These are phyloP conservation scores for Melipona quadrifasciata DNA, from an alignment of 1,140 invertebrate genomes.

Conservation along the genomic window DNA sequence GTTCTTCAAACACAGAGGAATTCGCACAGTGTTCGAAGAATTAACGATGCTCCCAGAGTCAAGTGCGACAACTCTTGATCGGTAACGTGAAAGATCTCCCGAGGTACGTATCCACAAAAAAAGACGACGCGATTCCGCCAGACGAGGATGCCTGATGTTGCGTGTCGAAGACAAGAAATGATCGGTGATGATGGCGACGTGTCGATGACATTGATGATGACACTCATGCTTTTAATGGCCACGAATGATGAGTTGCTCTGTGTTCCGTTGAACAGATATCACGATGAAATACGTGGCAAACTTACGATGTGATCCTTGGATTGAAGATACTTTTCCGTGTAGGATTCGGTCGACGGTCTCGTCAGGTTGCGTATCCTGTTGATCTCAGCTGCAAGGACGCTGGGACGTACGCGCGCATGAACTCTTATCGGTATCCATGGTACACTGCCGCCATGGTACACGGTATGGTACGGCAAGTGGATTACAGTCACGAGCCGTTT, in stretches of 20 bases:
- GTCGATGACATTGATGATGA: slow-evolving; percentile 35
- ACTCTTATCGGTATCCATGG: slow-evolving; percentile 75
- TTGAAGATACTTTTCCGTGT: slow-evolving; percentile 89
- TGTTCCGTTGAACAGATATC: background rate
- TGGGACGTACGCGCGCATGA: slow-evolving; percentile 86
- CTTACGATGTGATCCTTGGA: slow-evolving; percentile 88
- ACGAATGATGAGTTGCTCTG: background rate
- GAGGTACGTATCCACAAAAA: background rate
- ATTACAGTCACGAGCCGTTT: slow-evolving; percentile 84
- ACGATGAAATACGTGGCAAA: slow-evolving; percentile 46
- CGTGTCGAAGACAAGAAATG: background rate
- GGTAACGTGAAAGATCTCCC: background rate
- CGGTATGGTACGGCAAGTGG: slow-evolving; percentile 73
- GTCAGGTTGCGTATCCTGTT: slow-evolving; percentile 87
- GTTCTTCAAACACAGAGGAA: background rate
- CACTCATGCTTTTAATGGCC: background rate
- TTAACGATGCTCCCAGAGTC: slow-evolving; percentile 5
- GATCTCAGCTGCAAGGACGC: slow-evolving; percentile 87
- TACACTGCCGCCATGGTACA: slow-evolving; percentile 70
- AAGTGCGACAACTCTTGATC: background rate
- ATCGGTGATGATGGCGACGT: slow-evolving; percentile 4
- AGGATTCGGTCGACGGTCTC: slow-evolving; percentile 83
- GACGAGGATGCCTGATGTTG: background rate
- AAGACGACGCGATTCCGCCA: slow-evolving; percentile 42
- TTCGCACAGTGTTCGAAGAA: background rate